Base-by-base conservation (phyloP, 2,113 vertebrate genomes). In the Tyrannus savana region DNA sequence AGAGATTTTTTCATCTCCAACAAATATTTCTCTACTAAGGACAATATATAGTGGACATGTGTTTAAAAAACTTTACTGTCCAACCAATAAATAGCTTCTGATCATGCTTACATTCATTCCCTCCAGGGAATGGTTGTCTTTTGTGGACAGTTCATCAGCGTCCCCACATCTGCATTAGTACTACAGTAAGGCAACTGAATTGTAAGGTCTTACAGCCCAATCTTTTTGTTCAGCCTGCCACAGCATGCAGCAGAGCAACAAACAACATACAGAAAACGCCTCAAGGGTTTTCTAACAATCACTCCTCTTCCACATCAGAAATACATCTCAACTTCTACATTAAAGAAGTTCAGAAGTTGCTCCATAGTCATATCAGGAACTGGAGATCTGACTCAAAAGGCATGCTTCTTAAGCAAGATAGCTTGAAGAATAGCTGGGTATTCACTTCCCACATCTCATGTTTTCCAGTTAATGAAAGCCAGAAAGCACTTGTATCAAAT, bases 401-500 rank as follows among this genome's bases (percentile, higher is more conserved):
- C 3, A 35, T 21, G 11, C 13, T 55, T 42, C 39, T 69, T 75
- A 63, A 76, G 23, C 5, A 60, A 52, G 5, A 13, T 41, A 42
- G 39, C 62, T 67, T 41, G 49, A 79, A 90, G 25, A 77, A 59
- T 7, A 47, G 10, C 16, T 44, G 10, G 6, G 3, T 85, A 33
- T 33, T 90, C 14, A 46, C 25, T 75, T 47, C 14, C 53, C 30
- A 31, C 30, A 31, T 33, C 68, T 82, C 75, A 31, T 16, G 35
- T 12, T 79, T 79, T 89, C 53, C 35, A 88, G 63, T 35, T 49
- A 79, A 94, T 47, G 52, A 89, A 96, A 89, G 16, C 46, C 74
- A 95, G 78, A 41, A 76, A 93, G 33, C 2, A 66, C 41, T 75
- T 86, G 21, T 52, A 31, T 80, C 95, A 90, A 49, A 28, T 3